Evolutionary conservation across 2,888 invertebrate genomes (phyloP).

Genomic region (Limenitis camilla): DNA sequence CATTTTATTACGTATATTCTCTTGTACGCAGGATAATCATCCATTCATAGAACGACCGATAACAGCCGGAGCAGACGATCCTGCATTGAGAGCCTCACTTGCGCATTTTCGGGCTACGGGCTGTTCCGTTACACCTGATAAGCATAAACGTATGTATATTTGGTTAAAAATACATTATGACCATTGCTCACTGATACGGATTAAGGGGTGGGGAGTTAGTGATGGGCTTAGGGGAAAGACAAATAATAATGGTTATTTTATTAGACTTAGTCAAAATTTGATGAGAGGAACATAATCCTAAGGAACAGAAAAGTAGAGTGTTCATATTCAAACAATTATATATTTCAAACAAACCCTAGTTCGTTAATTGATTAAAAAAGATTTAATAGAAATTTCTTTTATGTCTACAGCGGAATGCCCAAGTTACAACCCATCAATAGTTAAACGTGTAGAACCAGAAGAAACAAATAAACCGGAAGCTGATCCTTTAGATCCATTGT

Average conservation of each 20-base stretch:
- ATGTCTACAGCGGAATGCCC: constrained; percentile 48
- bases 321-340: too few relatives aligned
- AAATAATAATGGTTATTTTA: too few relatives aligned
- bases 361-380: background rate
- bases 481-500: constrained; percentile 78
- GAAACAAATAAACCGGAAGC: constrained; percentile 32
- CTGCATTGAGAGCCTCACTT: constrained; percentile 80
- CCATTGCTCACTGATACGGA: too few relatives aligned
- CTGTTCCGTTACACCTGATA: constrained; percentile 68
- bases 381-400: background rate
- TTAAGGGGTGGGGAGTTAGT: too few relatives aligned
- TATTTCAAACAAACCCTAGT: background rate
- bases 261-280: too few relatives aligned
- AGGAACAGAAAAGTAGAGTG: too few relatives aligned
- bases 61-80: constrained; percentile 76
- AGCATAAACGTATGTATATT: constrained; percentile 46
- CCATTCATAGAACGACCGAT: constrained; percentile 83
- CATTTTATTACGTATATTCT: background rate
- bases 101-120: constrained; percentile 93
- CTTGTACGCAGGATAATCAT: constrained; percentile 74
- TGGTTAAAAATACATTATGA: too few relatives aligned
- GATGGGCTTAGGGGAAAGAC: too few relatives aligned
- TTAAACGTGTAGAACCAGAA: constrained; percentile 35
- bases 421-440: constrained; percentile 46
- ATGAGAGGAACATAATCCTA: too few relatives aligned